Conservation (phyloP, 2,113 vertebrate species). For the Atherinomorus stipes region DNA sequence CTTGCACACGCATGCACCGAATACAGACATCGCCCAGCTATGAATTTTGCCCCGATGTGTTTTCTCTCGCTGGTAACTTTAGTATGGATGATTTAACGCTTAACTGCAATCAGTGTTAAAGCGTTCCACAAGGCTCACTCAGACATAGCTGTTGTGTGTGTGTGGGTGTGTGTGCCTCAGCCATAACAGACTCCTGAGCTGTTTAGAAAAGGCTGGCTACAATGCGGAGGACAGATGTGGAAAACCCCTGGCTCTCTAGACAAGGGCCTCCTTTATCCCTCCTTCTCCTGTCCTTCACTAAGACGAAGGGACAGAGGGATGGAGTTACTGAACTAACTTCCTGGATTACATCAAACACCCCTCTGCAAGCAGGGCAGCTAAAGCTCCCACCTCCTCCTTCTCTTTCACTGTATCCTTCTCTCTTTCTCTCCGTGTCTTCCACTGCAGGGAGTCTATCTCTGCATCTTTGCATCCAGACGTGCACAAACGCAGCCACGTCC, state of each 20-base stretch:
- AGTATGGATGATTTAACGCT: slow-evolving; percentile 85
- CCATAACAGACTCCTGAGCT: slow-evolving; percentile 82
- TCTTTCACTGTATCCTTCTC: slow-evolving; percentile 24
- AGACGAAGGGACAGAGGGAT: slow-evolving; percentile 75
- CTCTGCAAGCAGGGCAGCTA: slow-evolving; percentile 55
- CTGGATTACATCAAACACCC: slow-evolving; percentile 86
- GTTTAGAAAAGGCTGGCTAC: slow-evolving; percentile 84
- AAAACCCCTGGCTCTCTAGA: slow-evolving; percentile 84
- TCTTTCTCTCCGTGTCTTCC: slow-evolving; percentile 40
- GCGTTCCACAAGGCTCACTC: slow-evolving; percentile 80
- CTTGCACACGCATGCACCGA: slow-evolving; percentile 15
- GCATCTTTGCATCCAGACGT: slow-evolving; percentile 57
- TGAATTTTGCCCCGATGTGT: slow-evolving; percentile 75
- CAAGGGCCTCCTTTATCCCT: slow-evolving; percentile 85
- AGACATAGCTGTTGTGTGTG: slow-evolving; percentile 70
- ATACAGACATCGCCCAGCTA: slow-evolving; percentile 60
- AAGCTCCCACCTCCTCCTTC: slow-evolving; percentile 35
- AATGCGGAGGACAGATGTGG: slow-evolving; percentile 87
- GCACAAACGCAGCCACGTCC: slow-evolving; percentile 60
- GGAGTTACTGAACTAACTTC: slow-evolving; percentile 87
- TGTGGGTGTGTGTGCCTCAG: slow-evolving; percentile 60
- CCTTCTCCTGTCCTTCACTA: slow-evolving; percentile 76
- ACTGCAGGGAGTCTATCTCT: slow-evolving; percentile 55
- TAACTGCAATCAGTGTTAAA: slow-evolving; percentile 85
- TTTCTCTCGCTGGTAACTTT: slow-evolving; percentile 81